These are phyloP conservation scores for Rhagoletis zephyria DNA, from an alignment of 1,140 invertebrate genomes.

Conservation along the genomic window DNA sequence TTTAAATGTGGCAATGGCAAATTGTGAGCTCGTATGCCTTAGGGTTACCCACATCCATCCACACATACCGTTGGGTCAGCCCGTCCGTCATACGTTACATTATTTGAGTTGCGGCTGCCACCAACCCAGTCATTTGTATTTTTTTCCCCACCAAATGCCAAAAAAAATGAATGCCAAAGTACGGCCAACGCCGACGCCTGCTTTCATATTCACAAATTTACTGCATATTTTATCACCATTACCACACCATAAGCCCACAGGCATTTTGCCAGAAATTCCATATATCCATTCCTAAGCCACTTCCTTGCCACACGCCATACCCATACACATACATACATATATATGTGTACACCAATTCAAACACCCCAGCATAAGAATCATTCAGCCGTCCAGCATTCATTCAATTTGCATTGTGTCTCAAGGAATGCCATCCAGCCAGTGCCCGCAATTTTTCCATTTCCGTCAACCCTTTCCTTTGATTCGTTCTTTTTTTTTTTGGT, in stretches of 20 bases:
- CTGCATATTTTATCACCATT: slow-evolving; percentile 52
- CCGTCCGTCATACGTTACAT: not conserved
- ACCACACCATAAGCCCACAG: slow-evolving; percentile 48
- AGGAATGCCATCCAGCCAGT: slow-evolving; percentile 25
- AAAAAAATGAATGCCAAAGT: slow-evolving; percentile 28
- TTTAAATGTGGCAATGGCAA: not conserved
- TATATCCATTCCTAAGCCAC: slow-evolving; percentile 44
- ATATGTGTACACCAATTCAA: too few species aligned
- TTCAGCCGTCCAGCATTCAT: slow-evolving; percentile 25
- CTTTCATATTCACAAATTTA: slow-evolving; percentile 52
- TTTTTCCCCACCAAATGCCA: not conserved
- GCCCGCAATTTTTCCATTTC: slow-evolving; percentile 15
- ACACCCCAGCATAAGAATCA: not conserved
- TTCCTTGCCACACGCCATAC: slow-evolving; percentile 30
- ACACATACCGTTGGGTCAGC: slow-evolving; percentile 48
- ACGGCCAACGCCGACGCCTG: slow-evolving; percentile 17
- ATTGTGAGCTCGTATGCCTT: not conserved
- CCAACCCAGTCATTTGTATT: slow-evolving; percentile 35
- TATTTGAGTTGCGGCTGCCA: not conserved
- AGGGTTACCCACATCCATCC: slow-evolving; percentile 34
- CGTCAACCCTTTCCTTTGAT: not conserved
- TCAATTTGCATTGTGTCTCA: slow-evolving; percentile 50
- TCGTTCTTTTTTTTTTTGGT: not conserved
- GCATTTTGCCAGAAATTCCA: slow-evolving; percentile 38
- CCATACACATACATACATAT: not conserved